Base-by-base conservation (phyloP, 1,140 invertebrate species). In the Nephila pilipes region DNA sequence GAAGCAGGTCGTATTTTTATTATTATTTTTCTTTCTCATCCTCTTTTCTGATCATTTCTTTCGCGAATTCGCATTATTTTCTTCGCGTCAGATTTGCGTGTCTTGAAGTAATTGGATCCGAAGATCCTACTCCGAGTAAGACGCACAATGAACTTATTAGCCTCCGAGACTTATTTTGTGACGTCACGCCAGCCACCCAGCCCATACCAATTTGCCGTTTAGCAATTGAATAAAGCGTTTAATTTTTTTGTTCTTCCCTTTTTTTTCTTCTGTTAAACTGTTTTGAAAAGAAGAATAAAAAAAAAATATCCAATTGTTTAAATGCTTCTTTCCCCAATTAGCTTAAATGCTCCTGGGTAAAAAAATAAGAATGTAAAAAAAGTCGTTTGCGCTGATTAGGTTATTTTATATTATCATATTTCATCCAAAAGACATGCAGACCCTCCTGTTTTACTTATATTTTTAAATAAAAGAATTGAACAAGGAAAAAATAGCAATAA, bases 101-200 rank as follows among this genome's bases (percentile, higher is more conserved):
- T 75, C 36, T 29, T 63, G 8, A 18, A 55, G 80, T 83, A 91
- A 91, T 91, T 91, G 89, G 89, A 91, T 91, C 80, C 54, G 22
- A 55, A 25, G 75, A 90, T 80, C 69, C 29, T 20, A 79, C 83
- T 29, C 36, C 8, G 3, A 46, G 46, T 29, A 22, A 91, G 46
- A 18, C 8, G 89, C 79, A 91, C 89, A 91, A 83, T 60, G 89
- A 83, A 91, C 89, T 60, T 91, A 91, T 91, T 91, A 91, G 80
- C 55, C 54, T 60, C 18, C 20, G 16, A 91, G 55, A 32, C 32
- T 91, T 91, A 91, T 91, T 65, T 91, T 60, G 46, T 60, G 89
- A 91, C 58, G 89, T 60, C 89, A 88, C 6, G 32, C 25, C 63
- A 65, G 63, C 63, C 63, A 65, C 25, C 63, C 63, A 65, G 63